A percentile compares a stretch with the other conserved stretches of the same genome.
Conservation (phyloP, 2,113 vertebrate genomes). For the Fulica atra region DNA sequence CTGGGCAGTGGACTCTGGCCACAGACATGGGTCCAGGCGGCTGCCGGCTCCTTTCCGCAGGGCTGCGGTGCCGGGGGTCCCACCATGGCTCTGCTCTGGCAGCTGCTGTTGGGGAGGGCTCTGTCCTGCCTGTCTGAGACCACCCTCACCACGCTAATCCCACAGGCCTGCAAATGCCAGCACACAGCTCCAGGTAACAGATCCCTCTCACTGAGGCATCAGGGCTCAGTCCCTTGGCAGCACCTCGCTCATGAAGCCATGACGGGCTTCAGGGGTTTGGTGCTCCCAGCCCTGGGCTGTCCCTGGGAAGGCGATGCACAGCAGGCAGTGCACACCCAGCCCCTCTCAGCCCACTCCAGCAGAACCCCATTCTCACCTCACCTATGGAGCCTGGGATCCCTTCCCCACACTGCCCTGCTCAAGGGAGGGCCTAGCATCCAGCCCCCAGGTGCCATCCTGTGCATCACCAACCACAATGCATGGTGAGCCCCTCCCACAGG, state of each 20-base stretch:
- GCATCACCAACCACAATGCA: not conserved
- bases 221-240: not conserved
- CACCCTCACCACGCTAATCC: not conserved
- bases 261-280: not conserved
- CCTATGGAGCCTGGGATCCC: not conserved
- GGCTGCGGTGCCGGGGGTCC: not conserved
- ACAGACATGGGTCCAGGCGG: too few relatives aligned
- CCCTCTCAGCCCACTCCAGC: not conserved
- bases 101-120: rapidly evolving
- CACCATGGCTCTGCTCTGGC: rapidly evolving
- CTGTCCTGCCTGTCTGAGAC: not conserved
- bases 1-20: not conserved
- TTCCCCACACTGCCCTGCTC: not conserved
- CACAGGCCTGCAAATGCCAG: not conserved
- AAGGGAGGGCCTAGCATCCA: not conserved
- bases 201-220: not conserved
- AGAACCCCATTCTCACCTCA: not conserved
- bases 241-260: not conserved
- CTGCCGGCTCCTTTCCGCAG: too few relatives aligned
- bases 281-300: not conserved
- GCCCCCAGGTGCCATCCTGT: rapidly evolving
- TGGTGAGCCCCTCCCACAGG: not conserved
- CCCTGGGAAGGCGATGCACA: not conserved
- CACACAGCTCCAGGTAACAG: not conserved
- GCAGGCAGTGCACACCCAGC: too few relatives aligned